Evolutionary conservation across 1,140 invertebrate species (phyloP).

Genomic region (Lepidurus arcticus): DNA sequence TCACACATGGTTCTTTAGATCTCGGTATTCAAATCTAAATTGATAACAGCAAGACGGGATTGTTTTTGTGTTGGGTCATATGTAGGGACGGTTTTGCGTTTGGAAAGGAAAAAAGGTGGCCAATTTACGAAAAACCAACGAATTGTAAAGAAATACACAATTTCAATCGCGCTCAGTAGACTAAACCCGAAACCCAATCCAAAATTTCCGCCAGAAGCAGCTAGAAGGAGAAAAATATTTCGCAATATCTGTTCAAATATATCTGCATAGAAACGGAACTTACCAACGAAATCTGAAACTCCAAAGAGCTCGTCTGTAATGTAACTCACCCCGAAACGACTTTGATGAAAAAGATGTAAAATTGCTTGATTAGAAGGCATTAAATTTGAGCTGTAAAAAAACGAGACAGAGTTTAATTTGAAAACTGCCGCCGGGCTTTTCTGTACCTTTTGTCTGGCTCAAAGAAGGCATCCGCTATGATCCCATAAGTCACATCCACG

Average conservation of each 20-base stretch:
- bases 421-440: not conserved
- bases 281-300: not conserved
- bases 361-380: not conserved
- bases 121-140: conserved; percentile 30
- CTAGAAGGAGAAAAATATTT: not conserved
- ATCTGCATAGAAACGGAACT: not conserved
- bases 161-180: conserved; percentile 30
- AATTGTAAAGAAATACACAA: conserved; percentile 30
- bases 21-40: not conserved
- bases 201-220: conserved; percentile 30
- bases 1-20: not conserved
- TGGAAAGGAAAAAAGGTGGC: not conserved
- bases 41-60: not conserved
- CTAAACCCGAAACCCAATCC: conserved; percentile 32
- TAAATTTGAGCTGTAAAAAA: not conserved
- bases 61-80: not conserved
- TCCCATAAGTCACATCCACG: not conserved
- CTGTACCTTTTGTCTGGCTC: not conserved
- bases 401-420: not conserved
- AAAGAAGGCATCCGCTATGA: not conserved
- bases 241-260: not conserved
- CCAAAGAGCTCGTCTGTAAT: not conserved
- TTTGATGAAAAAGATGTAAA: not conserved
- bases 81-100: not conserved
- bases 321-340: not conserved